Evolutionary conservation across 64 coral and sea anemone genomes (phyloP), one percentile per base, ranked within the genome.

Genomic region (Montipora cactus): DNA sequence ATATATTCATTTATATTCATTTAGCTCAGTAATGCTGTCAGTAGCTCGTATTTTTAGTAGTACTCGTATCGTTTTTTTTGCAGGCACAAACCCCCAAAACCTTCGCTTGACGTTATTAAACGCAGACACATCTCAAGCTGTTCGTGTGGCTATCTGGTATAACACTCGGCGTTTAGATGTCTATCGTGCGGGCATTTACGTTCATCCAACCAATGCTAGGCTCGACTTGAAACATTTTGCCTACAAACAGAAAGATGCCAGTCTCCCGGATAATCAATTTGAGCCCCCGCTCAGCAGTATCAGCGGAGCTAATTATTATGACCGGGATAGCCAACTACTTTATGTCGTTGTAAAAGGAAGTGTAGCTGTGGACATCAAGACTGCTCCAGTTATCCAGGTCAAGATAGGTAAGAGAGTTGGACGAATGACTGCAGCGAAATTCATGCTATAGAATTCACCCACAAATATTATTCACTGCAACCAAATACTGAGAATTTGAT

Each of bases 281-380:
- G 84, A 96, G 78, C 95, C 95, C 1, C 47, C 69, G 20, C 69
- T 96, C 14, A 84, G 23, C 5, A 69, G 90, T 51, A 77, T 89
- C 70, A 89, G 90, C 28, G 95, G 95, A 1, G 84, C 90, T 12
- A 96, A 93, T 59, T 96, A 96, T 59, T 96, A 74, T 80, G 90
- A 96, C 70, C 69, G 90, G 19, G 84, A 78, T 47, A 92, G 78
- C 44, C 81, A 96, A 61, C 87, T 84, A 45, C 55, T 96, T 21
- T 89, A 83, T 66, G 91, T 96, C 3, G 90, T 96, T 3, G 90
- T 96, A 1, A 83, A 80, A 66, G 95, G 95, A 52, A 79, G 71
- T 44, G 20, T 25, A 3, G 84, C 90, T 47, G 87, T 96, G 49
- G 95, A 96, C 64, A 96, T 96, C 14, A 80, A 77, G 82, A 93